phyloP scores from a whole-genome alignment of 2,113 vertebrate genomes.

The Mobula birostris region DNA sequence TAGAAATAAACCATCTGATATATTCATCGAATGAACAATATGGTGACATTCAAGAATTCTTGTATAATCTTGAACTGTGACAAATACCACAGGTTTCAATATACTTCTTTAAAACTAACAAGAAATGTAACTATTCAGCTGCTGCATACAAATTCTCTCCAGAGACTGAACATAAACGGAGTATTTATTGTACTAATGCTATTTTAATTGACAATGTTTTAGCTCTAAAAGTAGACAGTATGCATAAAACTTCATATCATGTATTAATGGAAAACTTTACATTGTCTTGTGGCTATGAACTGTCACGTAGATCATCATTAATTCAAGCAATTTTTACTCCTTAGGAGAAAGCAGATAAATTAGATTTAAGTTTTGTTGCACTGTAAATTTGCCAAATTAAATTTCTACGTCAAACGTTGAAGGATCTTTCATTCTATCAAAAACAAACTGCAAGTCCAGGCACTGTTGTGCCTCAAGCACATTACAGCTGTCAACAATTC shows the following conservation, averaged over 20 bases:
- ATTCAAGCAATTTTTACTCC: conserved; percentile 15
- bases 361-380: background rate
- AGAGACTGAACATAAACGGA: background rate
- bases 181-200: background rate
- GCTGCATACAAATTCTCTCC: background rate
- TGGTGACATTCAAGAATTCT: too few species aligned
- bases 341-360: background rate
- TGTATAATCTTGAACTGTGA: background rate
- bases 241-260: background rate
- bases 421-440: background rate
- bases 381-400: background rate
- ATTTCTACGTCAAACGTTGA: background rate
- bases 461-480: background rate
- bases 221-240: background rate
- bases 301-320: background rate
- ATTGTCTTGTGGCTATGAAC: background rate
- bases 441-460: background rate
- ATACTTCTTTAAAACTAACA: background rate
- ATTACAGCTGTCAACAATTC: background rate
- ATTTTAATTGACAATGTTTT: background rate
- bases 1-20: background rate
- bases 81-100: background rate
- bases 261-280: background rate
- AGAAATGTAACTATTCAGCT: background rate
- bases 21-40: background rate